Evolutionary conservation across 2,888 invertebrate species (phyloP).

Genomic region (Kuschelorhynchus macadamiae): DNA sequence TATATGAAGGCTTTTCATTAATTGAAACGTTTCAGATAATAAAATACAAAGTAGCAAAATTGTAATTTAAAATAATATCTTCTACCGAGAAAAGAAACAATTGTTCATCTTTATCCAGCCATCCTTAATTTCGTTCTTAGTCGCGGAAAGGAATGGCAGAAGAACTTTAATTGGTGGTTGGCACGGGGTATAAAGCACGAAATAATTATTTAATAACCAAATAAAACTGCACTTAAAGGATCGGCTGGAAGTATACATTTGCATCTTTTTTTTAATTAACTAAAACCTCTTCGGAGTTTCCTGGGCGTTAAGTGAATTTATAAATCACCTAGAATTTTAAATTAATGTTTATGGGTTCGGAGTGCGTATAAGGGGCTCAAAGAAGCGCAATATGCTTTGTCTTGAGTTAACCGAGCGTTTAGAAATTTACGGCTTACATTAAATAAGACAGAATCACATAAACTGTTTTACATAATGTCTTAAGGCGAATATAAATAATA

Average conservation of each 20-base stretch:
- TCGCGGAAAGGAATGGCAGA: constrained; percentile 61
- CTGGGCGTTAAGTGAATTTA: constrained; percentile 37
- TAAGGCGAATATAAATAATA: too few species aligned
- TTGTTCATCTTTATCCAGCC: constrained; percentile 44
- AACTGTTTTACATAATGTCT: too few species aligned
- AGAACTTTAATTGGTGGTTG: constrained; percentile 62
- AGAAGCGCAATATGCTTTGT: constrained; percentile 30
- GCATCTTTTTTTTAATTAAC: constrained; percentile 49
- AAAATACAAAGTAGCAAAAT: not conserved
- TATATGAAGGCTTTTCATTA: too few species aligned
- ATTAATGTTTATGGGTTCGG: constrained; percentile 40
- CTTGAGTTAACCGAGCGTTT: constrained; percentile 31
- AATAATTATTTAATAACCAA: constrained; percentile 45
- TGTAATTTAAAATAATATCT: constrained; percentile 11
- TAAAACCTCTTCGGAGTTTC: constrained; percentile 37
- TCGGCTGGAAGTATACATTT: constrained; percentile 37
- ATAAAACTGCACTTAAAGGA: constrained; percentile 44
- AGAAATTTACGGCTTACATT: constrained; percentile 13
- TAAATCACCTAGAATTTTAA: constrained; percentile 45
- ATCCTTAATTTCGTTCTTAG: constrained; percentile 63
- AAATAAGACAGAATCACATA: too few species aligned
- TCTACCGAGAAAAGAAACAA: not conserved
- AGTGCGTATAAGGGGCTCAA: constrained; percentile 27
- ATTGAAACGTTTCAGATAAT: not conserved
- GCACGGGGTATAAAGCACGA: constrained; percentile 54